phyloP scores from a whole-genome alignment of 2,797 vertebrate species.

The Rhinogobio ventralis region DNA sequence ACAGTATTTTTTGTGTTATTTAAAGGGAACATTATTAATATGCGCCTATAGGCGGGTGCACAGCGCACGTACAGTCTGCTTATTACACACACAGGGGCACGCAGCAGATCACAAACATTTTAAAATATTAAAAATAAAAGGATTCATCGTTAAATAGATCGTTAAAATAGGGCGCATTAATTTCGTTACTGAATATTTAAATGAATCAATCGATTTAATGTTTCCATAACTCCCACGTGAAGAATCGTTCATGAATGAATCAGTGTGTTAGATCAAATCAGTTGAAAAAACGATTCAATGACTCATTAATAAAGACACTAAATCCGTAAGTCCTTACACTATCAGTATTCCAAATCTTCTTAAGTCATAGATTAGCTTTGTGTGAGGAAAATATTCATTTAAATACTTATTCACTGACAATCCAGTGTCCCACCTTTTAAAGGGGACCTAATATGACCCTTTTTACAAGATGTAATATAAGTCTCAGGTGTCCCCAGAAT shows the following conservation, averaged over 20 bases:
- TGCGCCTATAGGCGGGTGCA: no score
- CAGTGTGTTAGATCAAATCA: neutral
- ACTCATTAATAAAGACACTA: neutral
- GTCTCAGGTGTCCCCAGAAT: no score
- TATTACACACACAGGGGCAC: no score
- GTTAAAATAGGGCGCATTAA: neutral
- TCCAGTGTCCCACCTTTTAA: neutral
- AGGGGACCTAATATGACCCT: no score
- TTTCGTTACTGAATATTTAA: neutral
- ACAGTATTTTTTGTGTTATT: no score
- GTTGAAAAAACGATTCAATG: neutral
- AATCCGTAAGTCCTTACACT: no score
- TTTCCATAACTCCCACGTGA: neutral
- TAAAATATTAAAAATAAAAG: no score
- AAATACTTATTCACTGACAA: neutral
- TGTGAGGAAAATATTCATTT: neutral
- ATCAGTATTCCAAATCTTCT: neutral
- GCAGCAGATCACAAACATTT: no score
- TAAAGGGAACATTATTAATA: no score
- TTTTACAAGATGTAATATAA: no score
- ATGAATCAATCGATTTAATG: neutral
- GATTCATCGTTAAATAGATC: no score
- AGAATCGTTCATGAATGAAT: neutral
- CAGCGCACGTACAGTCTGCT: no score
- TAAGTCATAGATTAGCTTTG: neutral